These are phyloP conservation scores for Colistium nudipinnis DNA, from an alignment of 2,113 vertebrate genomes.

Conservation along the genomic window DNA sequence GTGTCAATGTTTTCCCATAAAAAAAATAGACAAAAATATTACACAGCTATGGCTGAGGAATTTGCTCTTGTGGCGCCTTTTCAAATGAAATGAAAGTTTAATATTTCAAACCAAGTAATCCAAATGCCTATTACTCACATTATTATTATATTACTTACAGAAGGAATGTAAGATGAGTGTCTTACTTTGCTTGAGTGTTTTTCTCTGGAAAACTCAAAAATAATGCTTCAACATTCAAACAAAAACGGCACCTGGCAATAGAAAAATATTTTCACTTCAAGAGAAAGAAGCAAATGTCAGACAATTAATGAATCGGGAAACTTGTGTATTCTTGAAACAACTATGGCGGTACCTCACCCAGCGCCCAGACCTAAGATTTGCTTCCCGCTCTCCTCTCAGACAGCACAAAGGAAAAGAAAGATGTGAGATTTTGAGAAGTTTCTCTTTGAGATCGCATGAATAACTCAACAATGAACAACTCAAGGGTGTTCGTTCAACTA, in stretches of 20 bases:
- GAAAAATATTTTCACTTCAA: background rate
- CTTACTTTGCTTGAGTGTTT: too few species aligned
- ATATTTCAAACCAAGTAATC: too few species aligned
- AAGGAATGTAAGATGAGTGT: too few species aligned
- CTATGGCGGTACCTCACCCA: background rate
- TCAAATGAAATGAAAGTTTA: too few species aligned
- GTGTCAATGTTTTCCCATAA: constrained; percentile 6
- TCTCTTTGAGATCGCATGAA: constrained; percentile 43
- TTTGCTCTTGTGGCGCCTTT: too few species aligned
- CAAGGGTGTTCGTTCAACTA: constrained; percentile 27
- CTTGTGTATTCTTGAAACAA: constrained; percentile 25
- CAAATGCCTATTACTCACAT: too few species aligned
- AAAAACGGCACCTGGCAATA: too few species aligned
- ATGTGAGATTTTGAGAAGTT: constrained; percentile 47
- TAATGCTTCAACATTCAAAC: too few species aligned
- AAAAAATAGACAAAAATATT: too few species aligned
- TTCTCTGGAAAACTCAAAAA: too few species aligned
- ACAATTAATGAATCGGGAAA: constrained; percentile 40
- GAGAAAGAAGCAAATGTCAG: constrained; percentile 15
- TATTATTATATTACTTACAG: too few species aligned
- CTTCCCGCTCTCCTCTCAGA: background rate
- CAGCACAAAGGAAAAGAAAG: constrained; percentile 30
- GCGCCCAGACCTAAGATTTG: constrained; percentile 14
- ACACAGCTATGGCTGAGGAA: too few species aligned
- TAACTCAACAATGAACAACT: constrained; percentile 53